These are phyloP conservation scores for Myiotriccus ornatus DNA, from an alignment of 2,797 vertebrate genomes.

Conservation along the genomic window DNA sequence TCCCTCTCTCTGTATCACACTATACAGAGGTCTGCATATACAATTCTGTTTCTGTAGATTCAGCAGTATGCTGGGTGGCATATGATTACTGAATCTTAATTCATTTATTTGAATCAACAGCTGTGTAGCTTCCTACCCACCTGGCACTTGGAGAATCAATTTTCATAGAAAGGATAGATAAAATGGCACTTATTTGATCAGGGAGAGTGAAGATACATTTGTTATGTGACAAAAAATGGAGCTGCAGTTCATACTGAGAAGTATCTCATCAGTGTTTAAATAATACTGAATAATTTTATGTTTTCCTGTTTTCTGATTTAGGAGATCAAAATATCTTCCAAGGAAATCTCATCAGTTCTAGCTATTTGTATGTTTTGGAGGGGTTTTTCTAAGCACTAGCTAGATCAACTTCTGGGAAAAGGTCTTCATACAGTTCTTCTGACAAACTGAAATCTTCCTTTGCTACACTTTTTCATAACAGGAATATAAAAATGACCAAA, in stretches of 20 bases:
- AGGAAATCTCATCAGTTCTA: neutral
- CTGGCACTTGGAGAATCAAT: neutral
- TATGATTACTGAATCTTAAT: neutral
- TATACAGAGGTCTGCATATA: neutral
- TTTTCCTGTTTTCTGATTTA: constrained; percentile 11
- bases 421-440: neutral
- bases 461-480: neutral
- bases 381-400: neutral
- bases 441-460: neutral
- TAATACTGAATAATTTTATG: neutral
- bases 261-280: neutral
- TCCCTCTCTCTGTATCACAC: neutral
- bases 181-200: neutral
- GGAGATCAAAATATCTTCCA: neutral
- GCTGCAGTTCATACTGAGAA: neutral
- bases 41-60: neutral
- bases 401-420: neutral
- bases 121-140: neutral
- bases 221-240: neutral
- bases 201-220: neutral
- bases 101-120: neutral
- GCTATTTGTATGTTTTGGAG: neutral
- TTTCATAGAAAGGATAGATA: neutral
- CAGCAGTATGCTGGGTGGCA: neutral
- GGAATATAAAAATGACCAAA: neutral